These are phyloP conservation scores for Heliconius sara DNA, from an alignment of 2,888 invertebrate species.

Conservation along the genomic window DNA sequence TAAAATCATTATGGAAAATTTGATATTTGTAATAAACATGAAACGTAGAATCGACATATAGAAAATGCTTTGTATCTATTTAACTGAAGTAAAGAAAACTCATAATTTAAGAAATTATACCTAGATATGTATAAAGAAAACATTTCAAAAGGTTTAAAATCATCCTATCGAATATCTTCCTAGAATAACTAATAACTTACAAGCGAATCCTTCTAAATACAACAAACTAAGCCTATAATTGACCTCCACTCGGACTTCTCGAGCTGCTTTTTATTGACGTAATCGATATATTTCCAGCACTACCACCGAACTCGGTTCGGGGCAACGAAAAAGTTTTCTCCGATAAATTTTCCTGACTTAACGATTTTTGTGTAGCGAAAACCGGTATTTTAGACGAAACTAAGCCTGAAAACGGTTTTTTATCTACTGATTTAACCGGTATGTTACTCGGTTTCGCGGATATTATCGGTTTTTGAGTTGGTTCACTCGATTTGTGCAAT, in stretches of 20 bases:
- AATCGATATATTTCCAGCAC: constrained; percentile 81
- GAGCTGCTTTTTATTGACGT: constrained; percentile 87
- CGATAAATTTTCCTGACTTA: constrained; percentile 78
- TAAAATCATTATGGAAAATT: neutral
- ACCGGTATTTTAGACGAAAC: constrained; percentile 82
- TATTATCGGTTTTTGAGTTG: constrained; percentile 68
- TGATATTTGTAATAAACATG: neutral
- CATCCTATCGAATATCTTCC: constrained; percentile 19
- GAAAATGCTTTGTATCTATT: neutral
- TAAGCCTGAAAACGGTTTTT: constrained; percentile 59
- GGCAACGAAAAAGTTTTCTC: constrained; percentile 73
- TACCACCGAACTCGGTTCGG: constrained; percentile 71
- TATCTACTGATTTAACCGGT: constrained; percentile 73
- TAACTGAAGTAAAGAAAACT: neutral
- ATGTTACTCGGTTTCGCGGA: constrained; percentile 79
- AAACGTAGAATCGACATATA: neutral
- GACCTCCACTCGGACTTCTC: constrained; percentile 80
- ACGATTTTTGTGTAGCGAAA: constrained; percentile 77
- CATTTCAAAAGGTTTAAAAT: neutral
- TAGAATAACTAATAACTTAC: constrained; percentile 19
- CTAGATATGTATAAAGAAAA: neutral
- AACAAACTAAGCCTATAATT: constrained; percentile 51
- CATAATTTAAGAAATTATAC: constrained; percentile 3
- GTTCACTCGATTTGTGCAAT: constrained; percentile 64
- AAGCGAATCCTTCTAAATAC: constrained; percentile 26